Conservation (phyloP, 2,113 vertebrate species). For the Entosphenus tridentatus region DNA sequence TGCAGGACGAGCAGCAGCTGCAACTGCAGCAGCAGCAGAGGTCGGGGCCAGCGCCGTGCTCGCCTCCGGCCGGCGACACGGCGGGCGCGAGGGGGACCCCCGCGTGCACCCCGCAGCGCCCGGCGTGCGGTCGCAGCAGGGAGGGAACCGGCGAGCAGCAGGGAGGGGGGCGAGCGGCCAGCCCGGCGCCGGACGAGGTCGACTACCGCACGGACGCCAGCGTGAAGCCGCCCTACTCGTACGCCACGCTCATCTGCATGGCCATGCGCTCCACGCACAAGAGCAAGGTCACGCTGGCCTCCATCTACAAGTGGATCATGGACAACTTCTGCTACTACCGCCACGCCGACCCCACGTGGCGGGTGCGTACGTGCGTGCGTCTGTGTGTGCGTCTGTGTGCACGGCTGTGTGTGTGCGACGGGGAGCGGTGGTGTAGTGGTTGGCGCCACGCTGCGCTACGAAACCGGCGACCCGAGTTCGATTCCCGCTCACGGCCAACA, state of each 20-base stretch:
- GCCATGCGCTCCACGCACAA: slow-evolving; percentile 70
- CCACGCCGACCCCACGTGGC: slow-evolving; percentile 78
- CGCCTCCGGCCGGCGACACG: slow-evolving; percentile 52
- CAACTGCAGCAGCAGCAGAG: neutral
- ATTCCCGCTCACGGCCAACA: slow-evolving; percentile 6
- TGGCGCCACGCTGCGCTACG: too few species aligned
- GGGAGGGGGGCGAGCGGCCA: slow-evolving; percentile 25
- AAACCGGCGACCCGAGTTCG: slow-evolving; percentile 1
- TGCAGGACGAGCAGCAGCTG: too few species aligned
- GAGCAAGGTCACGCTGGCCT: slow-evolving; percentile 65
- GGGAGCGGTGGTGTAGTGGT: too few species aligned
- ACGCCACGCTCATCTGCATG: slow-evolving; percentile 86
- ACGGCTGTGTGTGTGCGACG: too few species aligned
- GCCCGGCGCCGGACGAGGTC: slow-evolving; percentile 34
- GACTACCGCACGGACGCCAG: slow-evolving; percentile 57
- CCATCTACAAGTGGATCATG: slow-evolving; percentile 89
- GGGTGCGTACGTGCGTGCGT: slow-evolving; percentile 25
- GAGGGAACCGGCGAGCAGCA: slow-evolving; percentile 19
- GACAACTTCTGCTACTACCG: slow-evolving; percentile 92
- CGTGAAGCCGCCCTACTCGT: slow-evolving; percentile 68
- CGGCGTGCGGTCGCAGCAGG: slow-evolving; percentile 41
- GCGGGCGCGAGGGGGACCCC: slow-evolving; percentile 38
- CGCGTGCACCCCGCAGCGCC: slow-evolving; percentile 59
- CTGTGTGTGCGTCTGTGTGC: neutral
- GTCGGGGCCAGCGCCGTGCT: slow-evolving; percentile 26